Evolutionary conservation across 1,140 invertebrate species (phyloP), one percentile per base, ranked within the genome.

Genomic region (Plectrocnemia conspersa): DNA sequence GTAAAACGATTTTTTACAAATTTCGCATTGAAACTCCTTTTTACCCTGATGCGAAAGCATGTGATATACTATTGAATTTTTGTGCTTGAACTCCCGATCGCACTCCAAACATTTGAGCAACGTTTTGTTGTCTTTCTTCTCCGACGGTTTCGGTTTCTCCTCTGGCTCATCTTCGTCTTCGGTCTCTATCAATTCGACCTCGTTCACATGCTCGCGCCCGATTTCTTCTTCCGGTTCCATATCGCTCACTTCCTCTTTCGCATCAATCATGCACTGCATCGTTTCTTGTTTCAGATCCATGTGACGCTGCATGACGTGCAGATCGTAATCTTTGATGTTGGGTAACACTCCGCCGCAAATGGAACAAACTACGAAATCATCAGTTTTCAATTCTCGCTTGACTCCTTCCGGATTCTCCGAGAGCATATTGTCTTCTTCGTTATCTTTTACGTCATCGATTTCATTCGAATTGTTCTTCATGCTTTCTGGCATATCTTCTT

Each of bases 21-120:
- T 79, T 40, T 83, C 79, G 64, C 89, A 93, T n/a, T 82, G 79
- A 64, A 89, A 85, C 6, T 87, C 82, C 56, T 82, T 75, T 62
- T 85, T 80, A 3, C 86, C 84, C 2, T 79, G 84, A 64, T 93
- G 89, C 45, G 86, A 86, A 53, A 86, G 70, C 73, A 88, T 78
- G 63, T 93, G 90, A 68, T 93, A 92, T 19, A 89, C 79, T 32
- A 92, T 70, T 35, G 89, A 91, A 70, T 91, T 93, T 42, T 85
- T 75, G 61, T 92, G 88, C 53, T 82, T 81, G 66, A 93, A 93
- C 19, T 83, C 79, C 45, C 86, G 71, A 11, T 79, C 76, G 61
- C 90, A 93, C 54, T 84, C 77, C 27, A 68, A 72, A 63, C 86
- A 90, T 3, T 71, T 68, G 29, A 81, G 64, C 52, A 52, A 6